A percentile compares a stretch with the other conserved stretches of the same genome.
phyloP scores from a whole-genome alignment of 2,888 invertebrate genomes.

The Plusia festucae region DNA sequence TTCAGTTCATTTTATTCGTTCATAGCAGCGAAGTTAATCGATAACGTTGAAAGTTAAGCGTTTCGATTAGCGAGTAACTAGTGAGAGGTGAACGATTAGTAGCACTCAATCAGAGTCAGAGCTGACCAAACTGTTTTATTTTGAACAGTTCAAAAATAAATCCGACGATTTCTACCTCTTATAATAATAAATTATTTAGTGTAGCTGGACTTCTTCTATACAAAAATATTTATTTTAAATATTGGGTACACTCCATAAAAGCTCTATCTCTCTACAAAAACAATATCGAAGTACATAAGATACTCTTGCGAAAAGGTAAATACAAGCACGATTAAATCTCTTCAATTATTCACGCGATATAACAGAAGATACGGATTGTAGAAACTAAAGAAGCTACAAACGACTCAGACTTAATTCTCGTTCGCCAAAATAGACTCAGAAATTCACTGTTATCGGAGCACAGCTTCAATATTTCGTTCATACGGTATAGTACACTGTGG shows the following conservation, averaged over 20 bases:
- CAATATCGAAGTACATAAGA: too few relatives aligned
- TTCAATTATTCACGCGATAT: conserved; percentile 30
- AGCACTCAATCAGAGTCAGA: conserved; percentile 62
- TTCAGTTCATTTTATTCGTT: conserved; percentile 57
- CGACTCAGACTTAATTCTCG: conserved; percentile 29
- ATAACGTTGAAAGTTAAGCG: conserved; percentile 67
- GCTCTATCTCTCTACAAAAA: too few relatives aligned
- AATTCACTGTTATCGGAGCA: conserved; percentile 40
- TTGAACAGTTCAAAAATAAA: conserved; percentile 36
- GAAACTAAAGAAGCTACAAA: conserved; percentile 29
- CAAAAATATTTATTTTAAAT: too few relatives aligned
- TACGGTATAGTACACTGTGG: conserved; percentile 51
- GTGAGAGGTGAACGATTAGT: conserved; percentile 55
- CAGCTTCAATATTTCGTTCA: conserved; percentile 58
- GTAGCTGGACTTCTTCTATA: too few relatives aligned
- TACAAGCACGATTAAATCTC: conserved; percentile 13
- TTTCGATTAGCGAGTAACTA: conserved; percentile 68
- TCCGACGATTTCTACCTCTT: conserved; percentile 16
- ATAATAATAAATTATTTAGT: conserved; percentile 3
- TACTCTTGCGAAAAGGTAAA: neutral
- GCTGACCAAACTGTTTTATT: conserved; percentile 33
- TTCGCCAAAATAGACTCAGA: conserved; percentile 34
- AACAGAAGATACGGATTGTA: conserved; percentile 21
- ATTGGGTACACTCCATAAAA: too few relatives aligned
- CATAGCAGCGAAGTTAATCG: conserved; percentile 56